These are phyloP conservation scores for Harpegnathos saltator DNA, from an alignment of 1,140 invertebrate genomes.

Conservation along the genomic window DNA sequence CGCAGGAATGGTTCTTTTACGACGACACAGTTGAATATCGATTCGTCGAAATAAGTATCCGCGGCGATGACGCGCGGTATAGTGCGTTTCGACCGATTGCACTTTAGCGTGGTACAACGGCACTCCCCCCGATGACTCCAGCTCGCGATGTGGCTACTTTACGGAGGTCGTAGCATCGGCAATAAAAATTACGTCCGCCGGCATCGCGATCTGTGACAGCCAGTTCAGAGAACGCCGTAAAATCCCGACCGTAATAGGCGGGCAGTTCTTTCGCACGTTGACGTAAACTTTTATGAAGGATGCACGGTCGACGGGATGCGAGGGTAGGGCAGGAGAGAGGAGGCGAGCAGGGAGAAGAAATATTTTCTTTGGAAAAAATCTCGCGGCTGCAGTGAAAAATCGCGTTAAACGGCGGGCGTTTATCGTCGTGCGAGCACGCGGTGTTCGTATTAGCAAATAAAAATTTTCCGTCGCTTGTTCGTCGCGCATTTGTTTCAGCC, in stretches of 20 bases:
- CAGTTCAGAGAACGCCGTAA: constrained; percentile 46
- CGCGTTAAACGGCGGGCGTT: constrained; percentile 6
- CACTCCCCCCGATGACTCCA: background rate
- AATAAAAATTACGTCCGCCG: constrained; percentile 55
- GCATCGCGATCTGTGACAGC: constrained; percentile 11
- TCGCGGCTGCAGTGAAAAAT: constrained; percentile 3
- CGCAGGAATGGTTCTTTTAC: background rate
- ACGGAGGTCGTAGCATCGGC: constrained; percentile 29
- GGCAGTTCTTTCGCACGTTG: constrained; percentile 26
- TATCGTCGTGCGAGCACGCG: background rate
- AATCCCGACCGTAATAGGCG: constrained; percentile 33
- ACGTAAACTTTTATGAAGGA: constrained; percentile 53
- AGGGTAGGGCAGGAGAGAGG: too few species aligned
- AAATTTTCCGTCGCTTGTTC: constrained; percentile 6
- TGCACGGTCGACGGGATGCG: background rate
- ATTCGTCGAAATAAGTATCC: background rate
- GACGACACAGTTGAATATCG: constrained; percentile 14
- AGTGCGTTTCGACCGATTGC: constrained; percentile 29
- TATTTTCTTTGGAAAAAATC: constrained; percentile 49
- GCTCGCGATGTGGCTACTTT: constrained; percentile 18
- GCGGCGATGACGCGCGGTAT: background rate
- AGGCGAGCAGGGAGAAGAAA: background rate
- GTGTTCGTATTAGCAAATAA: constrained; percentile 11
- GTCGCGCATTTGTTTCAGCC: background rate
- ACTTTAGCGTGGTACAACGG: background rate